A percentile compares a stretch with the other conserved stretches of the same genome.
phyloP scores from a whole-genome alignment of 2,113 vertebrate species.

The Gambusia holbrooki region DNA sequence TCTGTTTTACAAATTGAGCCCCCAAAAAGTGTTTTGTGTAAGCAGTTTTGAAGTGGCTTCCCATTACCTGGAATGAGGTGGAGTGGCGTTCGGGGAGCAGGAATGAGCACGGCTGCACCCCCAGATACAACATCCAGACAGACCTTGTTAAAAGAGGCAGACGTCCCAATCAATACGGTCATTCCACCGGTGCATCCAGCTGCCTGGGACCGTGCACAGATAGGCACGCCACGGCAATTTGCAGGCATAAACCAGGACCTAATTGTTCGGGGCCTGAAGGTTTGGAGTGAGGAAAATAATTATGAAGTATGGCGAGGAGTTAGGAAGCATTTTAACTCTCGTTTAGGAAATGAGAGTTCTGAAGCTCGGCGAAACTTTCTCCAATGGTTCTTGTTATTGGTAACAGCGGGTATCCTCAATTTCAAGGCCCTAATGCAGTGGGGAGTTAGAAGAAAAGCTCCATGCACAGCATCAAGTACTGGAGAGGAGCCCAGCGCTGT shows the following conservation, averaged over 20 bases:
- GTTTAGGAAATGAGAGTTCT: slow-evolving; percentile 74
- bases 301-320: slow-evolving; percentile 66
- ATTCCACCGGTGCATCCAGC: slow-evolving; percentile 68
- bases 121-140: slow-evolving; percentile 64
- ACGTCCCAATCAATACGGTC: slow-evolving; percentile 75
- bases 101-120: slow-evolving; percentile 53
- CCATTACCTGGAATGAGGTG: slow-evolving; percentile 64
- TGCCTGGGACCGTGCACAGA: slow-evolving; percentile 66
- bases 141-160: slow-evolving; percentile 78
- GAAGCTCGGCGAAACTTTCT: slow-evolving; percentile 67
- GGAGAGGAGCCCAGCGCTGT: slow-evolving; percentile 36
- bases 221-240: slow-evolving; percentile 70
- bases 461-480: slow-evolving; percentile 13
- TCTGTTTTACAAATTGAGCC: slow-evolving; percentile 46
- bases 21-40: slow-evolving; percentile 62
- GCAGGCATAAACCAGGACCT: slow-evolving; percentile 76
- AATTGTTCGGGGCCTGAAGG: slow-evolving; percentile 77
- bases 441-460: slow-evolving; percentile 43
- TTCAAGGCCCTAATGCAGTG: slow-evolving; percentile 37
- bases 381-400: slow-evolving; percentile 66
- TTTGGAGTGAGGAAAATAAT: slow-evolving; percentile 67
- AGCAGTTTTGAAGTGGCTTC: slow-evolving; percentile 68
- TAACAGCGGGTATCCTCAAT: slow-evolving; percentile 48
- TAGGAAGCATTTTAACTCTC: slow-evolving; percentile 74
- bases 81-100: slow-evolving; percentile 64